Evolutionary conservation across 1,140 invertebrate genomes (phyloP).

Genomic region (fruit fly (Drosophila melanogaster)): Release_6_plus_ISO1_MT NC_004354.4:17980001-17980500

Average conservation of each 20-base stretch:
- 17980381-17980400: background rate
- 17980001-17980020: constrained; percentile 22
- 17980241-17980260: too few relatives aligned
- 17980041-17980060: constrained; percentile 21
- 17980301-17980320: too few relatives aligned
- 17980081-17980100: background rate
- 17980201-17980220: background rate
- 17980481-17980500: constrained; percentile 47
- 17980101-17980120: constrained; percentile 7
- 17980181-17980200: background rate
- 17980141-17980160: background rate
- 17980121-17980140: constrained; percentile 1
- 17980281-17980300: too few relatives aligned
- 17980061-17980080: constrained; percentile 10
- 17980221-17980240: too few relatives aligned
- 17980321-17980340: too few relatives aligned
- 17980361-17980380: background rate
- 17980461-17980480: constrained; percentile 10
- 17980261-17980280: too few relatives aligned
- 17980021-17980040: constrained; percentile 75
- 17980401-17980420: constrained; percentile 3
- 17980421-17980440: constrained; percentile 14
- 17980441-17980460: constrained; percentile 1
- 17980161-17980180: background rate
- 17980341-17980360: background rate